These are phyloP conservation scores for Scartelaos histophorus DNA, from an alignment of 2,113 vertebrate genomes.

Conservation along the genomic window DNA sequence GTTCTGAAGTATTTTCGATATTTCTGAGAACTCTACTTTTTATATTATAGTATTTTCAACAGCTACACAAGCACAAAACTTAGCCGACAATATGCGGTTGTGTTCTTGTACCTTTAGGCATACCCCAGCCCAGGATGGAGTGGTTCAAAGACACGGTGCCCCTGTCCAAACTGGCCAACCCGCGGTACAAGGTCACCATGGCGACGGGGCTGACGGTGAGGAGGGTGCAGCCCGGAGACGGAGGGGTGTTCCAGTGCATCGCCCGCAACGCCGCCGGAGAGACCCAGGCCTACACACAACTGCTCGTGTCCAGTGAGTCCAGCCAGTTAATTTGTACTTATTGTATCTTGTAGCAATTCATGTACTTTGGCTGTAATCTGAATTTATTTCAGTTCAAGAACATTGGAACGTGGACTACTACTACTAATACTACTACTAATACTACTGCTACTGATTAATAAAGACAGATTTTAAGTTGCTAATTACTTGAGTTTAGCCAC, in stretches of 20 bases:
- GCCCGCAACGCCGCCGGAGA: constrained; percentile 87
- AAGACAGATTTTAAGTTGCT: no score
- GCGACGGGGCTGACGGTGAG: constrained; percentile 82
- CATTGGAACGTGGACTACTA: no score
- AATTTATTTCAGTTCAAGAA: no score
- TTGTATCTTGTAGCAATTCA: no score
- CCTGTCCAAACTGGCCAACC: constrained; percentile 80
- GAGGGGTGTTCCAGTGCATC: constrained; percentile 93
- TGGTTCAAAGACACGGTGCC: constrained; percentile 91
- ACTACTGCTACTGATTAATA: no score
- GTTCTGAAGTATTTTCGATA: no score
- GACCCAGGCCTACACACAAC: constrained; percentile 83
- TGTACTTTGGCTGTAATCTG: not conserved
- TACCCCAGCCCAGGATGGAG: constrained; percentile 83
- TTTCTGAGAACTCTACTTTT: no score
- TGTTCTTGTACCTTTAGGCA: constrained; percentile 70
- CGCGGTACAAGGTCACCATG: constrained; percentile 84
- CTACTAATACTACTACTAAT: no score
- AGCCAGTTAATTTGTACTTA: not conserved
- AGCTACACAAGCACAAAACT: no score
- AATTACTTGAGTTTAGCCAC: no score
- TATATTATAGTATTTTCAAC: no score
- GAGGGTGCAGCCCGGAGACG: constrained; percentile 82
- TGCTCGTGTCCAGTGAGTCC: constrained; percentile 91
- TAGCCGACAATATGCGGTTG: no score